phyloP scores from a whole-genome alignment of 2,797 vertebrate species.

The Alcedo quadribrachys region DNA sequence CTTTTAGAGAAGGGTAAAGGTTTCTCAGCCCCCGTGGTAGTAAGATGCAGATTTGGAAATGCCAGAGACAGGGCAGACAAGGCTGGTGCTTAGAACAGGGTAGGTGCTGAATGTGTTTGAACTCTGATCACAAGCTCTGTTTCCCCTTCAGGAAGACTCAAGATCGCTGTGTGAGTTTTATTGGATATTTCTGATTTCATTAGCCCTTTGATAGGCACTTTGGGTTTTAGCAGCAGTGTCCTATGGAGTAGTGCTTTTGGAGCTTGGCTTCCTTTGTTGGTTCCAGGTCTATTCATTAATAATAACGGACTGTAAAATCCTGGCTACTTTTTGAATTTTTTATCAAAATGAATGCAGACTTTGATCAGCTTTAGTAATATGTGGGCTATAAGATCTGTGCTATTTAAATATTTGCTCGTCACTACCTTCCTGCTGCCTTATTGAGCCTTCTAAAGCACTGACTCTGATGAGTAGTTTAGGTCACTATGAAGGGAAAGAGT shows the following conservation, averaged over 20 bases:
- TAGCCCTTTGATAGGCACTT: not conserved
- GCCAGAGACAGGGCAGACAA: accelerated
- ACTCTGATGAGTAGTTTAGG: not conserved
- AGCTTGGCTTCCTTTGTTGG: conserved; percentile 8
- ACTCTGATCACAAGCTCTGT: not conserved
- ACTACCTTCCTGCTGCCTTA: not conserved
- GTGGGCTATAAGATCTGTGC: not conserved
- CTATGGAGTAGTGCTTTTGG: conserved; percentile 4
- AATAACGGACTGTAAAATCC: not conserved
- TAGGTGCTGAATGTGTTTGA: not conserved
- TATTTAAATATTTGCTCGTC: not conserved
- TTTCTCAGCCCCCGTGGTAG: not conserved
- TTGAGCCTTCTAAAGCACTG: not conserved
- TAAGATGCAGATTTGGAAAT: not conserved
- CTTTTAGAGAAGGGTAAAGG: not conserved
- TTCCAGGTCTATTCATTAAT: not conserved
- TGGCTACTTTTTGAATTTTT: not conserved
- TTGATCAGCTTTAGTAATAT: not conserved
- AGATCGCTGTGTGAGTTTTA: not conserved
- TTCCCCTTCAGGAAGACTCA: not conserved
- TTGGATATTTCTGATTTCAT: conserved; percentile 34
- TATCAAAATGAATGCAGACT: not conserved
- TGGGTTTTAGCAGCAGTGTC: not conserved
- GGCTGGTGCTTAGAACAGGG: not conserved
- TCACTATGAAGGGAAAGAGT: not conserved